These are phyloP conservation scores for Lasioglossum morio DNA, from an alignment of 2,888 invertebrate species.

Conservation along the genomic window DNA sequence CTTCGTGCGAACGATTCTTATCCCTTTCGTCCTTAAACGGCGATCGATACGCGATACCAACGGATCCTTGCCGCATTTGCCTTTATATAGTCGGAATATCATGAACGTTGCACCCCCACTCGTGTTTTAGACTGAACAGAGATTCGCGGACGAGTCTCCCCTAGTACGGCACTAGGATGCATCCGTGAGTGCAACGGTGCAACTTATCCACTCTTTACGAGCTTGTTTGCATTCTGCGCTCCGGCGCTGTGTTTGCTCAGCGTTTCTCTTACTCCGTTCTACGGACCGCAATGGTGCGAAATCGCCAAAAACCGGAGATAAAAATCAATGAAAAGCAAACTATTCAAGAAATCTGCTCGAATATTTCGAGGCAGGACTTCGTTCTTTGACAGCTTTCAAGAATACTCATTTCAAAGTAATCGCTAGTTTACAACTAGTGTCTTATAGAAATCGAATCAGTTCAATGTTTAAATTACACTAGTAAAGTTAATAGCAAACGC, in stretches of 20 bases:
- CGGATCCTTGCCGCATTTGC: constrained; percentile 78
- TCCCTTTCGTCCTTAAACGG: constrained; percentile 72
- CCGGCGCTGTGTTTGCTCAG: constrained; percentile 5
- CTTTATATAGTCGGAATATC: constrained; percentile 84
- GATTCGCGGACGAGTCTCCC: constrained; percentile 66
- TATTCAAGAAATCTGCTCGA: too few species aligned
- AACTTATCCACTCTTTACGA: constrained; percentile 19
- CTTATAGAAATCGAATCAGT: too few species aligned
- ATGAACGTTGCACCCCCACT: constrained; percentile 74
- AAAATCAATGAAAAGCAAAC: too few species aligned
- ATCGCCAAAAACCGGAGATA: too few species aligned
- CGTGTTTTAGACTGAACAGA: constrained; percentile 47
- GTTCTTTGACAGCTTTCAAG: too few species aligned
- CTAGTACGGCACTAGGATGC: constrained; percentile 56
- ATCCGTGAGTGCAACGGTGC: constrained; percentile 57
- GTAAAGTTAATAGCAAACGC: too few species aligned
- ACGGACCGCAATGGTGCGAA: too few species aligned
- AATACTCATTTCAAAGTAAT: too few species aligned
- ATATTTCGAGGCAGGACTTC: too few species aligned
- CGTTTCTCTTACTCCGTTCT: background rate
- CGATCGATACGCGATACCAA: constrained; percentile 79
- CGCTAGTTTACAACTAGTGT: too few species aligned
- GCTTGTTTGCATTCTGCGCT: constrained; percentile 39
- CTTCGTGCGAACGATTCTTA: constrained; percentile 60
- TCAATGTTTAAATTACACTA: too few species aligned